These are phyloP conservation scores for Melanotaenia maccullochi DNA, from an alignment of 2,797 vertebrate genomes.

Conservation along the genomic window DNA sequence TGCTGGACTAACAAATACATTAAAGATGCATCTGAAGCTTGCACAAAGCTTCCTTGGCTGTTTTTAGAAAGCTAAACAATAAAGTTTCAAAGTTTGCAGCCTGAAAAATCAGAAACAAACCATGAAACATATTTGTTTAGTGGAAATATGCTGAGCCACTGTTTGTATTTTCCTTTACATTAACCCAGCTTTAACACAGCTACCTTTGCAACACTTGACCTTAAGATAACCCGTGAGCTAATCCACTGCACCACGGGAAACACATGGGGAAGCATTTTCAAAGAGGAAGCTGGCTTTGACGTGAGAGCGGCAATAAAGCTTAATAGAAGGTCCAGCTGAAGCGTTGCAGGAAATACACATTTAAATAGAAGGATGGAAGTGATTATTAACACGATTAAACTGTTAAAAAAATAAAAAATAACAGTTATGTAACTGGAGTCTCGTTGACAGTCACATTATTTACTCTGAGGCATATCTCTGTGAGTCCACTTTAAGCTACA, in stretches of 20 bases:
- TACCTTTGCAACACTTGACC: constrained; percentile 22
- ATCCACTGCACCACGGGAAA: constrained; percentile 22
- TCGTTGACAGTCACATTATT: not conserved
- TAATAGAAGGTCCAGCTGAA: constrained; percentile 29
- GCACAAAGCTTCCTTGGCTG: not conserved
- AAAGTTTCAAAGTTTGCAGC: not conserved
- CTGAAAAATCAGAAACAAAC: not conserved
- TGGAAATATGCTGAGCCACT: not conserved
- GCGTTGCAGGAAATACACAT: constrained; percentile 23
- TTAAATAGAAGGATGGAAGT: constrained; percentile 29
- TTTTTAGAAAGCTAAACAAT: not conserved
- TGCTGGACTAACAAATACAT: not conserved
- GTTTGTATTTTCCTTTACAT: constrained; percentile 13
- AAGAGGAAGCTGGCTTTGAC: constrained; percentile 40
- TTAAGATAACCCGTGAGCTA: constrained; percentile 9
- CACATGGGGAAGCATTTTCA: constrained; percentile 33
- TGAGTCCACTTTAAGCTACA: too few species aligned
- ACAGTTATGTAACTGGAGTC: not conserved
- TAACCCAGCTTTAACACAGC: constrained; percentile 11
- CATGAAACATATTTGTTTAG: not conserved
- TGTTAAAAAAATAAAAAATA: not conserved
- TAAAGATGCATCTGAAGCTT: not conserved
- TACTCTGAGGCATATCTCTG: too few species aligned
- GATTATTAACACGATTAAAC: not conserved
- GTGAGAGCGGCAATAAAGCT: constrained; percentile 39